A percentile compares a stretch with the other conserved stretches of the same genome.
These are phyloP conservation scores for Anas platyrhynchos DNA, from an alignment of 2,113 vertebrate genomes.

Conservation along the genomic window DNA sequence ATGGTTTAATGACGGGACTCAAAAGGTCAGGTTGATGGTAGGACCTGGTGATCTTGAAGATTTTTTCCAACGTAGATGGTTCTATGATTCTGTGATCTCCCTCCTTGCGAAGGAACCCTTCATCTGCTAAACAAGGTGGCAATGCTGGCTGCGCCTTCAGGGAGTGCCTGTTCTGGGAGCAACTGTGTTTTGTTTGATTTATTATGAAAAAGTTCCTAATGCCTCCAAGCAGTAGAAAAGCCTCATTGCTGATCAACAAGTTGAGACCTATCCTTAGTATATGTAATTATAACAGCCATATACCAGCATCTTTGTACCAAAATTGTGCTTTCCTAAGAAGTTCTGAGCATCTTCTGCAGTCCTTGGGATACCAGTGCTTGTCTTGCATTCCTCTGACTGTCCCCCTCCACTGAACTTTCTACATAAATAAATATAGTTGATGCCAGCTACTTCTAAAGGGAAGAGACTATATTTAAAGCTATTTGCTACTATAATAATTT, in stretches of 20 bases:
- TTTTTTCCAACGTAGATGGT: too few species aligned
- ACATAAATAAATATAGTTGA: neutral
- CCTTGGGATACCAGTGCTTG: neutral
- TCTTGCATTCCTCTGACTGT: neutral
- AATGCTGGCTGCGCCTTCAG: neutral
- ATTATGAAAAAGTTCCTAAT: neutral
- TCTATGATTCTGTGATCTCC: neutral
- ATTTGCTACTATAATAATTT: neutral
- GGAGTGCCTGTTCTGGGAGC: neutral
- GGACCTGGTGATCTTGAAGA: too few species aligned
- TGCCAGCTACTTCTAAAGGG: conserved; percentile 12
- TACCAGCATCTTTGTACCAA: neutral
- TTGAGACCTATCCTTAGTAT: neutral
- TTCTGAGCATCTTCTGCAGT: neutral
- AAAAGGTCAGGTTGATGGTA: too few species aligned
- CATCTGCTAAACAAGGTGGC: neutral
- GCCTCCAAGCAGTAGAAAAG: neutral
- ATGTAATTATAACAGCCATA: neutral
- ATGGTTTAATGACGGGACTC: too few species aligned
- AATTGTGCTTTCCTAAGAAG: neutral
- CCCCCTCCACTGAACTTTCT: neutral
- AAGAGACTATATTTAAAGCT: conserved; percentile 23
- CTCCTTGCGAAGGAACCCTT: neutral
- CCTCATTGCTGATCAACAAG: neutral
- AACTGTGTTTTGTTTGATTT: neutral